Percentiles rank a stretch among this genome's conserved stretches.
Conservation (phyloP, 2,797 vertebrate genomes). For the Spondyliosoma cantharus region DNA sequence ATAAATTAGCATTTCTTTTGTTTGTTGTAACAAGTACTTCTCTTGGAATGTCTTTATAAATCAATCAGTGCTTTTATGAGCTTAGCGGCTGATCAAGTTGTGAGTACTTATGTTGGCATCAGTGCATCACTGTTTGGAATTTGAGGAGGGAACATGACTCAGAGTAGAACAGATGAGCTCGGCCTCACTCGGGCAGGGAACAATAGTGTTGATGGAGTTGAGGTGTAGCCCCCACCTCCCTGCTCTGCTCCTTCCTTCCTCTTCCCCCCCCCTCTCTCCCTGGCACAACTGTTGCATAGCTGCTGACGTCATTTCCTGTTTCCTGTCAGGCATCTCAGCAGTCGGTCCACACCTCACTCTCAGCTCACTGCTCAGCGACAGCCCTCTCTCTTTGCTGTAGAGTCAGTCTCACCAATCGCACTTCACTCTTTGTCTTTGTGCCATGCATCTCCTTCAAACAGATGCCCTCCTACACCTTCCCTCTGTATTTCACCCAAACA, state of each 20-base stretch:
- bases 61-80: background rate
- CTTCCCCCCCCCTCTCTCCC: conserved; percentile 18
- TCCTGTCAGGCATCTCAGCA: conserved; percentile 55
- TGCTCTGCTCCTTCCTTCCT: conserved; percentile 65
- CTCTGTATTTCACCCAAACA: background rate
- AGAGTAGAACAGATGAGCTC: conserved; percentile 14
- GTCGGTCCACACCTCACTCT: conserved; percentile 23
- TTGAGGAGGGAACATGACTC: conserved; percentile 18
- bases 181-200: conserved; percentile 50
- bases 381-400: background rate
- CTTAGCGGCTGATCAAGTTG: background rate
- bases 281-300: conserved; percentile 47
- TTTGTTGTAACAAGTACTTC: background rate
- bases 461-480: background rate
- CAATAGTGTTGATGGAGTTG: conserved; percentile 72
- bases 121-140: background rate
- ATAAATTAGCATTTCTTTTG: background rate
- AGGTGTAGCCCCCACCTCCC: conserved; percentile 39
- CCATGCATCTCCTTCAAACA: background rate
- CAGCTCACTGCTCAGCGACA: conserved; percentile 16
- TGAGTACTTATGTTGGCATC: conserved; percentile 1
- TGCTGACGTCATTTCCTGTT: conserved; percentile 77
- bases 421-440: background rate
- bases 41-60: background rate
- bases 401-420: background rate